Base-by-base conservation (phyloP, 2,797 vertebrate species). In the Geotrypetes seraphini region DNA sequence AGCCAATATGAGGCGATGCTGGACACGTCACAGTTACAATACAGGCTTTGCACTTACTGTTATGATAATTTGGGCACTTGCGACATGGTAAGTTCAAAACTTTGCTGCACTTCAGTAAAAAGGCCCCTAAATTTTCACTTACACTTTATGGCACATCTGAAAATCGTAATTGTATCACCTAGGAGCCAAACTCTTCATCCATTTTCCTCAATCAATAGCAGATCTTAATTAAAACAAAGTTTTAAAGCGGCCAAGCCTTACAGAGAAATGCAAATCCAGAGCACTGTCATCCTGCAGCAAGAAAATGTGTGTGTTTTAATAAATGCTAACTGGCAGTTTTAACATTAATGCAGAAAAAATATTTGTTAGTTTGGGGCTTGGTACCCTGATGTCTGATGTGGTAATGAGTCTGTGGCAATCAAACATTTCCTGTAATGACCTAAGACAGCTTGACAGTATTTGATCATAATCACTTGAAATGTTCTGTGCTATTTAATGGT, bases 321-420 rank as follows among this genome's bases (percentile, higher is more conserved):
- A n/a, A n/a, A n/a, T n/a, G n/a, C n/a, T n/a, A n/a, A n/a, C n/a
- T n/a, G n/a, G n/a, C n/a, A n/a, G n/a, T n/a, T n/a, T n/a, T n/a
- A n/a, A n/a, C n/a, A n/a, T n/a, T n/a, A n/a, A n/a, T n/a, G n/a
- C n/a, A n/a, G n/a, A n/a, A n/a, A n/a, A n/a, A 37, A 7, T 25
- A n/a, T 33, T 18, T 40, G 31, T 10, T 12, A 26, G 36, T 45
- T 29, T n/a, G 40, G n/a, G 39, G 19, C 21, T 45, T 49, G 31
- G 30, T 20, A 39, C 52, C 44, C 51, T 63, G 50, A 60, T 64
- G 46, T 47, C 53, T 45, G n/a, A n/a, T 32, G 28, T 45, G 34
- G 24, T 54, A 49, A 53, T 45, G 26, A 34, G 49, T 63, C 64
- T 55, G 28, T 53, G 40, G 38, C 39, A 56, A 43, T 46, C 43